These are phyloP conservation scores for Speoplatyrhinus poulsoni DNA, from an alignment of 2,113 vertebrate genomes.

Conservation along the genomic window DNA sequence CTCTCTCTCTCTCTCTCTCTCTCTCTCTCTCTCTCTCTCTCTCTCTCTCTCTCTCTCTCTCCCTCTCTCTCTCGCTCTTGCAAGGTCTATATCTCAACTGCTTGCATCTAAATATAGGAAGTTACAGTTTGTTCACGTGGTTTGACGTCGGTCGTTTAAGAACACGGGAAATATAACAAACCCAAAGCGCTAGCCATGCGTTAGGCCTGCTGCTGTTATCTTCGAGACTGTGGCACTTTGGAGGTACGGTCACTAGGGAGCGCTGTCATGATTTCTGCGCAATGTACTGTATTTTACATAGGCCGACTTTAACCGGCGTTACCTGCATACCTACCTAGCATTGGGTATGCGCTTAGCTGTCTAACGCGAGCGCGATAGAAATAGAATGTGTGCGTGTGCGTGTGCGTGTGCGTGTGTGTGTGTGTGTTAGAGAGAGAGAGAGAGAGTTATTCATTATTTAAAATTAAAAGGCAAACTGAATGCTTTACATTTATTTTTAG, in stretches of 20 bases:
- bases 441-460: not conserved
- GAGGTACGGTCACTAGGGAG: slow-evolving; percentile 58
- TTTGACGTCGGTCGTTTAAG: not conserved
- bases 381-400: not conserved
- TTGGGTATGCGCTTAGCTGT: not conserved
- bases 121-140: slow-evolving; percentile 8
- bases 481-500: too few species aligned
- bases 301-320: too few species aligned
- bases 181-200: not conserved
- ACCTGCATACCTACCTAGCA: not conserved
- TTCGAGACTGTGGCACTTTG: not conserved
- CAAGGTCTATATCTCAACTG: slow-evolving; percentile 23
- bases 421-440: not conserved
- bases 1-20: slow-evolving; percentile 1
- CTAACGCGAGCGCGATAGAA: not conserved
- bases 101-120: not conserved
- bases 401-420: not conserved
- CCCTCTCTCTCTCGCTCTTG: not conserved
- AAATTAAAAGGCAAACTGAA: too few species aligned
- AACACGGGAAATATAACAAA: not conserved
- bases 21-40: slow-evolving; percentile 3
- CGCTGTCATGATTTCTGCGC: slow-evolving; percentile 42
- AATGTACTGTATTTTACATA: too few species aligned
- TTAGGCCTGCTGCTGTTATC: not conserved
- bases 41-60: not conserved